These are phyloP conservation scores for Scelioninae gen. 2 DNA, from an alignment of 2,888 invertebrate species.

Conservation along the genomic window DNA sequence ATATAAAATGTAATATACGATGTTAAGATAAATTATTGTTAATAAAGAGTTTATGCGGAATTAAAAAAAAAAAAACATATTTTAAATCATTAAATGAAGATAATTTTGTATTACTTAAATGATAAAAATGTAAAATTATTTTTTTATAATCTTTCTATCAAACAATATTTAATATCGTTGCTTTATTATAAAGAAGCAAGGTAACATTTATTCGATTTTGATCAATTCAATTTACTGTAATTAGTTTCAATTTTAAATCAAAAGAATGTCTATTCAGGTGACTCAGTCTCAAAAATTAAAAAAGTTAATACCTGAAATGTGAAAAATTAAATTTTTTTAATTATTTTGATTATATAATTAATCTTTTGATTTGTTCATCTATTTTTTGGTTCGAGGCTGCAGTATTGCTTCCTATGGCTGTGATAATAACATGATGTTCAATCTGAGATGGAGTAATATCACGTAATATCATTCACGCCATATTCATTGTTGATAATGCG, in stretches of 20 bases:
- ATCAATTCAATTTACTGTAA: neutral
- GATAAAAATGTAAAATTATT: neutral
- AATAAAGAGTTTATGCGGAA: neutral
- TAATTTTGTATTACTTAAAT: neutral
- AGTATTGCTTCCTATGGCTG: conserved; percentile 74
- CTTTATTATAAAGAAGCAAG: neutral
- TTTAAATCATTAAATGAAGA: neutral
- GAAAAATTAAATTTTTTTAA: no score
- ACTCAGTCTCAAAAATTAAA: neutral
- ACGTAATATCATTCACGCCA: conserved; percentile 73
- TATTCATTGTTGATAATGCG: conserved; percentile 63
- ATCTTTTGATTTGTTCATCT: conserved; percentile 1
- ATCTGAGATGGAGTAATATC: conserved; percentile 74
- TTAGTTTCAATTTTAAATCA: neutral
- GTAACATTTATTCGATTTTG: no score
- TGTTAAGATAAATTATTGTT: neutral
- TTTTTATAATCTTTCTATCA: neutral
- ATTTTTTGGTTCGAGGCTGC: conserved; percentile 42
- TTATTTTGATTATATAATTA: conserved; percentile 10
- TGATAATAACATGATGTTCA: conserved; percentile 74
- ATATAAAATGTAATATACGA: no score
- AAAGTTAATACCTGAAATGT: no score
- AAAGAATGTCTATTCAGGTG: neutral
- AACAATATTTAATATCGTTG: neutral
- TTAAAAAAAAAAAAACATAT: neutral